Evolutionary conservation across 2,113 vertebrate species (phyloP).

Genomic region (Hippolais icterina): DNA sequence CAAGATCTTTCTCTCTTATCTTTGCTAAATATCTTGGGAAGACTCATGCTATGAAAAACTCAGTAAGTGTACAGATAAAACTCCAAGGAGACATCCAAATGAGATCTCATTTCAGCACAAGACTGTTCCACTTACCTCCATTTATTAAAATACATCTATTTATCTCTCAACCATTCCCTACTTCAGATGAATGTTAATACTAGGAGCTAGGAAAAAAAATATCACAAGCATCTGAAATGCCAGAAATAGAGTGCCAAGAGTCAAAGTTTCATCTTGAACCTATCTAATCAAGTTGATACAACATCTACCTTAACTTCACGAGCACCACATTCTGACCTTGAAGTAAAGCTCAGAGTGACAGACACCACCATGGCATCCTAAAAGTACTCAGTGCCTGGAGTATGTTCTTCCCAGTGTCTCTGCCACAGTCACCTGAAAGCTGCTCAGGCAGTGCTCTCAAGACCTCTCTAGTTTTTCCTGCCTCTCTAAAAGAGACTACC

Average conservation of each 20-base stretch:
- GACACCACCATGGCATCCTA: not conserved
- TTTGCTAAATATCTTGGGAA: not conserved
- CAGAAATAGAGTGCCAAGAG: not conserved
- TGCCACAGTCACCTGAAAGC: not conserved
- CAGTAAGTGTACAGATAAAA: not conserved
- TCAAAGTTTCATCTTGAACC: not conserved
- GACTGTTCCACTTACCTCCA: not conserved
- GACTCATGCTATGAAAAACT: not conserved
- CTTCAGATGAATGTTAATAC: not conserved
- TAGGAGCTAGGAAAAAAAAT: not conserved
- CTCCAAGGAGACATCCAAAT: not conserved
- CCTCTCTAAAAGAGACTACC: accelerated
- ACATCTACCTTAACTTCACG: not conserved
- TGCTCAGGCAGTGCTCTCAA: not conserved
- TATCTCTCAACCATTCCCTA: not conserved
- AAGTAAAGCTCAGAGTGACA: not conserved
- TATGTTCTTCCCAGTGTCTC: not conserved
- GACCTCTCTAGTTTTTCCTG: not conserved
- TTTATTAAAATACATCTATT: not conserved
- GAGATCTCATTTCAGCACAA: not conserved
- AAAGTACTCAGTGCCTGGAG: not conserved
- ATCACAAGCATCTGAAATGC: not conserved
- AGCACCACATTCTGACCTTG: not conserved
- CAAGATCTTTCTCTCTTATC: not conserved
- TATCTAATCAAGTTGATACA: not conserved